phyloP scores from a whole-genome alignment of 2,797 vertebrate species.

The Halcyon smyrnensis region DNA sequence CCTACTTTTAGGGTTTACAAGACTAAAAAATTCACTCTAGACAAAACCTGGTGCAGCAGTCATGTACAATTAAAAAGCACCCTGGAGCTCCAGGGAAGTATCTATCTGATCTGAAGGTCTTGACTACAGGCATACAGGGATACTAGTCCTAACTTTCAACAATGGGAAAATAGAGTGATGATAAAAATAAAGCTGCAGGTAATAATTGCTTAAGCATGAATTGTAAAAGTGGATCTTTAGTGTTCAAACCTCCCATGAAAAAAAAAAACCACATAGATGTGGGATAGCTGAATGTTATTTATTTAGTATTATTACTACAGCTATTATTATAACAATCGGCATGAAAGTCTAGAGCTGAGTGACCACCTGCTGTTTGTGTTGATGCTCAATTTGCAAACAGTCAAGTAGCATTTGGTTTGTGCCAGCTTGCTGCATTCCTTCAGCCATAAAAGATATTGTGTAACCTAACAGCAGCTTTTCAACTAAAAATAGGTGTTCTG shows the following conservation, averaged over 20 bases:
- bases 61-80: not conserved
- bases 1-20: not conserved
- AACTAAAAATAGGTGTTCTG: slow-evolving; percentile 67
- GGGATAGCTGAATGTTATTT: not conserved
- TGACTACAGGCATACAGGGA: not conserved
- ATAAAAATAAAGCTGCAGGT: slow-evolving; percentile 8
- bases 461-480: slow-evolving; percentile 57
- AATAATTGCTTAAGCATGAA: not conserved
- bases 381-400: slow-evolving; percentile 63
- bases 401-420: slow-evolving; percentile 54
- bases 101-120: not conserved
- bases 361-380: slow-evolving; percentile 59
- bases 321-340: not conserved
- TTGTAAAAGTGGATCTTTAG: not conserved
- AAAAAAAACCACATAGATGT: not conserved
- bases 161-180: not conserved
- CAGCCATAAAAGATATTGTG: slow-evolving; percentile 52
- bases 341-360: slow-evolving; percentile 21
- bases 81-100: not conserved
- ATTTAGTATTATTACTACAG: slow-evolving; percentile 4
- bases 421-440: slow-evolving; percentile 61
- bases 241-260: not conserved
- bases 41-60: not conserved
- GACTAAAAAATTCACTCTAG: not conserved
- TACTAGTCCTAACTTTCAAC: not conserved